These are phyloP conservation scores for Trichoplusia ni DNA, from an alignment of 1,140 invertebrate genomes.

Conservation along the genomic window DNA sequence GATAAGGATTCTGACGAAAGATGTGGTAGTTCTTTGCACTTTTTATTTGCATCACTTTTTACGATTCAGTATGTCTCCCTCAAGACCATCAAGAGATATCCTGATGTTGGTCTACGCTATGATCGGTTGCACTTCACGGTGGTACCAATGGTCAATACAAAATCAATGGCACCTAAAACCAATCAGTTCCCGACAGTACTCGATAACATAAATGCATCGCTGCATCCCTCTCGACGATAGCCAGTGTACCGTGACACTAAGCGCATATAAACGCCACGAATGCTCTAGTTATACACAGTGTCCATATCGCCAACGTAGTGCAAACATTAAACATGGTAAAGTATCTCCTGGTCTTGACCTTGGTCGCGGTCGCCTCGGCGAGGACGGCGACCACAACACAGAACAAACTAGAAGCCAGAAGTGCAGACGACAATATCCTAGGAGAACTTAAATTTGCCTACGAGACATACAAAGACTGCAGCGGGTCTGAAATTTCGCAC, in stretches of 20 bases:
- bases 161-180: neutral
- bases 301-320: conserved; percentile 62
- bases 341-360: conserved; percentile 73
- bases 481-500: conserved; percentile 85
- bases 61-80: too few relatives aligned
- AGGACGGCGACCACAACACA: conserved; percentile 70
- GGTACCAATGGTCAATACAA: too few relatives aligned
- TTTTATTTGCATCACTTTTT: too few relatives aligned
- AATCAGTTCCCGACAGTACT: conserved; percentile 38
- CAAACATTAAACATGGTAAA: conserved; percentile 71
- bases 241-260: conserved; percentile 76
- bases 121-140: too few relatives aligned
- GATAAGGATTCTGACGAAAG: too few relatives aligned
- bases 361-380: conserved; percentile 68
- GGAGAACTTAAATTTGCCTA: conserved; percentile 76
- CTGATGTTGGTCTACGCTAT: too few relatives aligned
- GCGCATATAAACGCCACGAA: conserved; percentile 74
- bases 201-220: conserved; percentile 72
- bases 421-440: conserved; percentile 72
- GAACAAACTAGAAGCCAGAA: conserved; percentile 68
- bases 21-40: too few relatives aligned
- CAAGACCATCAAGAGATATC: too few relatives aligned
- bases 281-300: conserved; percentile 69
- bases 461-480: conserved; percentile 88
- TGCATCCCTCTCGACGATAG: conserved; percentile 70